These are phyloP conservation scores for Homarus gammarus DNA, from an alignment of 2,888 invertebrate species.

Conservation along the genomic window DNA sequence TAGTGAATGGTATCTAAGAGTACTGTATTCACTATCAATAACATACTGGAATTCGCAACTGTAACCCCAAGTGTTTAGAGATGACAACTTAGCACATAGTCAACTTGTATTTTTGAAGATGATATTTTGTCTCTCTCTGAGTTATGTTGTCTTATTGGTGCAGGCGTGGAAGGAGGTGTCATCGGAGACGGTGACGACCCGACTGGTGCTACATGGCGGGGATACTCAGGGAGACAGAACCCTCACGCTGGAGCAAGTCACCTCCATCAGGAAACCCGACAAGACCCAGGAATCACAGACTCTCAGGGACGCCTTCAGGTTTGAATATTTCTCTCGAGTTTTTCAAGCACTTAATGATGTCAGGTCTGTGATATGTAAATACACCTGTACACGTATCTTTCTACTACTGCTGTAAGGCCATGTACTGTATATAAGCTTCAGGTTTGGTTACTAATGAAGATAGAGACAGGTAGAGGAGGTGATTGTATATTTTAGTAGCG, in stretches of 20 bases:
- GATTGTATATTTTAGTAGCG: background rate
- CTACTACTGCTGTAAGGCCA: background rate
- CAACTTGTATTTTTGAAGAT: too few relatives aligned
- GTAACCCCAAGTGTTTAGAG: background rate
- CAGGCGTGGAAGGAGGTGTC: constrained; percentile 68
- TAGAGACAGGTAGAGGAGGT: background rate
- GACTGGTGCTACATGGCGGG: constrained; percentile 64
- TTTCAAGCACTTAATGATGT: background rate
- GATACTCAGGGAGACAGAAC: constrained; percentile 55
- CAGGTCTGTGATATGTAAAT: background rate
- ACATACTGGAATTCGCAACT: too few relatives aligned
- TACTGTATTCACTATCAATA: too few relatives aligned
- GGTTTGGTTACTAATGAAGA: background rate
- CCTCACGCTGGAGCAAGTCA: constrained; percentile 61
- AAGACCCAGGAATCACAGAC: constrained; percentile 24
- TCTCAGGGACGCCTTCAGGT: constrained; percentile 52
- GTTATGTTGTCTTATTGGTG: background rate
- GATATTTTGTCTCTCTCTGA: too few relatives aligned
- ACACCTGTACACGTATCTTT: background rate
- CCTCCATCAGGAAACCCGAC: constrained; percentile 58
- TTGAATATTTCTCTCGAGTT: background rate
- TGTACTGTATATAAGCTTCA: background rate
- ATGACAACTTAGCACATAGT: too few relatives aligned
- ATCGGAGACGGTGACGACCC: constrained; percentile 55
- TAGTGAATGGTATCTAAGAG: too few relatives aligned